Conservation (phyloP, 2,797 vertebrate species). For the Acridotheres tristis region DNA sequence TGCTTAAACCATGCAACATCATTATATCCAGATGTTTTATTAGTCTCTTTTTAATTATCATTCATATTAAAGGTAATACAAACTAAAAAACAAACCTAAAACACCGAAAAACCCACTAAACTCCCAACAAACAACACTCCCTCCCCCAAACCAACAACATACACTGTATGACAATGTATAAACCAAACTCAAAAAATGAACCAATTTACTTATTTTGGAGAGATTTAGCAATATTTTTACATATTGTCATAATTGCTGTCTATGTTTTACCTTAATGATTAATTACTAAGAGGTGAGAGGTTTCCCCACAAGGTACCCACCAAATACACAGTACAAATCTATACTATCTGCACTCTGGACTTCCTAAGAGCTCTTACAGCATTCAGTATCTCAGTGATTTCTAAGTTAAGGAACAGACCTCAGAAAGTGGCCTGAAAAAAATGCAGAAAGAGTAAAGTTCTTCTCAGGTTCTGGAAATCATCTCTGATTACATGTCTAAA, state of each 20-base stretch:
- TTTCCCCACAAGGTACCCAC: neutral
- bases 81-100: neutral
- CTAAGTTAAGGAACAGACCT: neutral
- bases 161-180: neutral
- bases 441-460: neutral
- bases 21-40: neutral
- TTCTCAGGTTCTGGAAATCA: neutral
- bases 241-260: neutral
- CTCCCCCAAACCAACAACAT: neutral
- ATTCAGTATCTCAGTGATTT: neutral
- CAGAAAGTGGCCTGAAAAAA: neutral
- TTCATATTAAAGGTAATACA: neutral
- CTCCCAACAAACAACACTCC: neutral
- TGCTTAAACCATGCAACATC: neutral
- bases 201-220: neutral
- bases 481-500: neutral
- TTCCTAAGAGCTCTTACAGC: neutral
- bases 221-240: neutral
- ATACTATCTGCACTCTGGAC: neutral
- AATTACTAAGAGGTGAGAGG: neutral
- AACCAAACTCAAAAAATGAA: neutral
- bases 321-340: neutral
- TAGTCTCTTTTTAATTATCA: neutral
- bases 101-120: neutral
- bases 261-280: neutral